phyloP scores from a whole-genome alignment of 2,113 vertebrate genomes.

The Phodopus roborovskii region DNA sequence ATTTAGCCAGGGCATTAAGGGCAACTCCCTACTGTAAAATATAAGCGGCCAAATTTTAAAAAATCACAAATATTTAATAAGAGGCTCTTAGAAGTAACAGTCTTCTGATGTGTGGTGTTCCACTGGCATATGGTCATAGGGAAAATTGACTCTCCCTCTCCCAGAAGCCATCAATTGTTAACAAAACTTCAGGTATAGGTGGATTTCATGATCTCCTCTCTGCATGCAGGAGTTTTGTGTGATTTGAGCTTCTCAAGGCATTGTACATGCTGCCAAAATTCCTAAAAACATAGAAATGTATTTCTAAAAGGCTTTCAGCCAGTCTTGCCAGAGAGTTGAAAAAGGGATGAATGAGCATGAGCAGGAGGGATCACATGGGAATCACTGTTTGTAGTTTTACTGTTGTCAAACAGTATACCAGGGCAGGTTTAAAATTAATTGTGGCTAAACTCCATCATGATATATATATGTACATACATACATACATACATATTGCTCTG shows the following conservation, averaged over 20 bases:
- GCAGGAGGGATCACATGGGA: background rate
- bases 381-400: background rate
- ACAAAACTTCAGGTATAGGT: background rate
- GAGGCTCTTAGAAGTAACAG: background rate
- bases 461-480: too few species aligned
- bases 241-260: background rate
- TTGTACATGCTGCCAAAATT: background rate
- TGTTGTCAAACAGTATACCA: background rate
- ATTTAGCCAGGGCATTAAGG: background rate
- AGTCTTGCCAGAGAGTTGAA: background rate
- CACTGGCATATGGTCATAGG: background rate
- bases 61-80: background rate
- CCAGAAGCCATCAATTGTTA: background rate
- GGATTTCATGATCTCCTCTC: background rate
- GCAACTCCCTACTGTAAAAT: too few species aligned
- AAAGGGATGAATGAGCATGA: background rate
- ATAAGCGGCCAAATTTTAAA: background rate
- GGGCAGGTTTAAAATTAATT: background rate
- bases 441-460: too few species aligned
- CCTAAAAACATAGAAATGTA: background rate
- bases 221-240: background rate
- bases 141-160: background rate
- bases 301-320: background rate
- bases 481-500: too few species aligned
- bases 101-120: background rate